Evolutionary conservation across 64 coral and sea anemone genomes (phyloP).

Genomic region (Anthopleura sola): DNA sequence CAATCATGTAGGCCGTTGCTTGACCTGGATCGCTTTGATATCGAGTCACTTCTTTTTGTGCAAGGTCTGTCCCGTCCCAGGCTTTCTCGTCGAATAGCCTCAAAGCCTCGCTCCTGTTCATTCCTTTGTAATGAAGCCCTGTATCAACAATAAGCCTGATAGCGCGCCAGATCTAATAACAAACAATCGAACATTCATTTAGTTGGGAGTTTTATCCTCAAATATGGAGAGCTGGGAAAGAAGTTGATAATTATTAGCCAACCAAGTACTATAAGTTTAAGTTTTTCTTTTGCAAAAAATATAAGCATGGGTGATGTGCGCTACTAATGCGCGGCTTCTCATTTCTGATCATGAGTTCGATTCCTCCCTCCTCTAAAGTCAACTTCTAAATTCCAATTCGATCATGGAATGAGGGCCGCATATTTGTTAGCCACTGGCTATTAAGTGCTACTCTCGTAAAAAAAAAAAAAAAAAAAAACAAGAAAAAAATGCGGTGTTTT

Average conservation of each 20-base stretch:
- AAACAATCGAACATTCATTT: not conserved
- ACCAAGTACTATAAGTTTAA: no score
- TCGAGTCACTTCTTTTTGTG: constrained; percentile 51
- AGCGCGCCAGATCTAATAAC: constrained; percentile 47
- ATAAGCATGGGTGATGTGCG: no score
- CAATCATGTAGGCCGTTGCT: constrained; percentile 70
- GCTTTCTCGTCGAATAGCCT: constrained; percentile 47
- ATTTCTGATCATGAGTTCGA: no score
- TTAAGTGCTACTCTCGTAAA: not conserved
- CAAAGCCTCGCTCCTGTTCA: constrained; percentile 34
- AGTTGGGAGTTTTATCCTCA: not conserved
- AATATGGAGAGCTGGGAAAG: not conserved
- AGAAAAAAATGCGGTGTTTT: not conserved
- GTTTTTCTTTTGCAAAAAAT: no score
- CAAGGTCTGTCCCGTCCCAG: constrained; percentile 56
- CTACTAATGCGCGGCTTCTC: no score
- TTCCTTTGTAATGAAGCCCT: constrained; percentile 40
- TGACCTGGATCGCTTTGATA: constrained; percentile 70
- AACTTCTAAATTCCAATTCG: no score
- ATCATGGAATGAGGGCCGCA: no score
- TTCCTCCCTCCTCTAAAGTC: no score
- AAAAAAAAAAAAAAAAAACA: not conserved
- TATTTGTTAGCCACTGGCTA: no score
- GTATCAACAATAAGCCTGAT: constrained; percentile 58
- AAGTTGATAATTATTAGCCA: not conserved